These are phyloP conservation scores for Smittia aterrima DNA, from an alignment of 2,888 invertebrate species.

Conservation along the genomic window DNA sequence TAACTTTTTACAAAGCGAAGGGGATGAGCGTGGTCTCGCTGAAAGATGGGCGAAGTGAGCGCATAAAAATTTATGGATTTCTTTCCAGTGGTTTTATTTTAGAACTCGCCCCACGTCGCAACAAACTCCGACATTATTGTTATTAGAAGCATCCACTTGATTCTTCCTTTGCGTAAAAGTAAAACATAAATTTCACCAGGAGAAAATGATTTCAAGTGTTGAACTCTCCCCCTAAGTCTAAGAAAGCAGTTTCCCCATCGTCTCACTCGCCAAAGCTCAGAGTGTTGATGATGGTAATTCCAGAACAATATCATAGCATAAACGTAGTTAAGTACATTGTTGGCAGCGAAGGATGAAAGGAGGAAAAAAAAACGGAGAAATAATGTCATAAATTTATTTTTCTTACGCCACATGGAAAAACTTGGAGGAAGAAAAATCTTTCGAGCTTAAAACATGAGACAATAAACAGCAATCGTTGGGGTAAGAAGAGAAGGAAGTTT, in stretches of 20 bases:
- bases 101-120: conserved; percentile 13
- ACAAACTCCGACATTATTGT: not conserved
- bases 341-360: conserved; percentile 21
- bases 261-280: conserved; percentile 7
- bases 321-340: conserved; percentile 41
- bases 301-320: conserved; percentile 33
- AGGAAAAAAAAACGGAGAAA: conserved; percentile 22
- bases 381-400: conserved; percentile 40
- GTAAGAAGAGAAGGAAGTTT: not conserved
- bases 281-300: conserved; percentile 41
- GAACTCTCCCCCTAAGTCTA: not conserved
- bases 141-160: conserved; percentile 21
- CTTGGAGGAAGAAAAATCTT: not conserved
- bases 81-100: conserved; percentile 2
- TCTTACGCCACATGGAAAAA: conserved; percentile 12
- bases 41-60: conserved; percentile 2
- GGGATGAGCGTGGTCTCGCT: not conserved
- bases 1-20: not conserved
- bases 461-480: conserved; percentile 28
- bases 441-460: conserved; percentile 19
- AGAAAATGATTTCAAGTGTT: conserved; percentile 22
- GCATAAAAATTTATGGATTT: conserved; percentile 26
- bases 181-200: conserved; percentile 3
- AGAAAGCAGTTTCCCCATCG: conserved; percentile 25
- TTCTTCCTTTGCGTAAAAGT: conserved; percentile 14